Base-by-base conservation (phyloP, 2,888 invertebrate genomes). In the Pyrocoelia pectoralis region DNA sequence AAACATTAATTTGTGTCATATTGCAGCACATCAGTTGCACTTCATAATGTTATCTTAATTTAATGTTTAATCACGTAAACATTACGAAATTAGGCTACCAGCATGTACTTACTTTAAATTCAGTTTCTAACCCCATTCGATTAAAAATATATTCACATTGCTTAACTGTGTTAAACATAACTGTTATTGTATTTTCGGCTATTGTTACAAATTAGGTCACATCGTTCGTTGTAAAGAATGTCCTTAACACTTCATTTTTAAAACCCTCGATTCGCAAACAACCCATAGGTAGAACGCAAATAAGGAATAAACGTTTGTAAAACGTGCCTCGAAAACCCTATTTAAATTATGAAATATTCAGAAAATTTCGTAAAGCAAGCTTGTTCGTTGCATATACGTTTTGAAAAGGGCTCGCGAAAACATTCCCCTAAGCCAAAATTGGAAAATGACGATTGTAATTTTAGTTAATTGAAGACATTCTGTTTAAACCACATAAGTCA, bases 1-100 rank as follows among this genome's bases (percentile, higher is more conserved):
- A 61, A 61, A 56, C 51, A 52, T 56, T 56, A 61, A 56, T 61
- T 61, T 52, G 51, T 24, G 57, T 24, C 51, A 57, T 33, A 17
- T 56, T 57, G 57, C 57, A 57, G 40, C 50, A 50, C 15, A 18
- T 50, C 28, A 56, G 49, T 48, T 56, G 56, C 56, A 56, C 33
- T 56, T 49, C 29, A 56, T 18, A 56, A 54, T 14, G 41, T 29
- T 33, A 38, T 48, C 49, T 56, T 56, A 33, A 56, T 56, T 56
- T 56, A 33, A 48, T 56, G 19, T 56, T 56, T 49, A 56, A 56
- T 56, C 56, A 49, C 56, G 49, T 49, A 56, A 55, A 56, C 33
- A 9, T 56, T 56, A 18, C 46, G 49, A 38, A 49, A 56, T 17
- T 28, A 55, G 55, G 48, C 55, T 56, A 33, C 24, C 38, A 38